Percentiles rank a stretch among this genome's conserved stretches.
Conservation (phyloP, 2,888 invertebrate species). For the Megaustenia siamemsis region DNA sequence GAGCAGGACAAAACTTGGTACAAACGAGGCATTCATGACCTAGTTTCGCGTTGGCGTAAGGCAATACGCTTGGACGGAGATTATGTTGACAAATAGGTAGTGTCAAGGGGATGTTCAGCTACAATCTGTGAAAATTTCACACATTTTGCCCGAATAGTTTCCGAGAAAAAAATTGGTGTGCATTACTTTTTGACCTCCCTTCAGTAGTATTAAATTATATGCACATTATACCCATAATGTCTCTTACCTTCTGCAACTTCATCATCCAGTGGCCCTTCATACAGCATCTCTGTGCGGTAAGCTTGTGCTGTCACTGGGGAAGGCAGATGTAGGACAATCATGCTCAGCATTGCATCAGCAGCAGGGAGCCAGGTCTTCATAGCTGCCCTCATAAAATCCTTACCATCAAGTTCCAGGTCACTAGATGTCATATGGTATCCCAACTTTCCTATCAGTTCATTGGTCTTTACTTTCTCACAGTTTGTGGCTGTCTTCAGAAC, state of each 20-base stretch:
- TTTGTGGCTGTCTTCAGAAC: slow-evolving; percentile 63
- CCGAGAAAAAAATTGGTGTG: too few relatives aligned
- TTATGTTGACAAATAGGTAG: too few relatives aligned
- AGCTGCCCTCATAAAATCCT: slow-evolving; percentile 94
- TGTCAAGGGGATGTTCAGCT: too few relatives aligned
- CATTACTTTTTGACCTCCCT: too few relatives aligned
- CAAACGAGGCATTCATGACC: too few relatives aligned
- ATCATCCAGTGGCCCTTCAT: slow-evolving; percentile 98
- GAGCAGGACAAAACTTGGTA: too few relatives aligned
- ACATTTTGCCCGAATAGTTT: too few relatives aligned
- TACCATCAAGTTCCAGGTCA: slow-evolving; percentile 96
- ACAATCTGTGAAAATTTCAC: too few relatives aligned
- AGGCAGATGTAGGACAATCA: slow-evolving; percentile 99
- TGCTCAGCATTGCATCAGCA: slow-evolving; percentile 99
- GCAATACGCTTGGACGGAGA: too few relatives aligned
- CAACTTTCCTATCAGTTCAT: slow-evolving; percentile 91
- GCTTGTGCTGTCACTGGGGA: slow-evolving; percentile 98
- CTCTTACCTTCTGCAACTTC: slow-evolving; percentile 91
- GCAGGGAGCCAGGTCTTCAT: slow-evolving; percentile 99
- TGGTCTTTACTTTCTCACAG: slow-evolving; percentile 87
- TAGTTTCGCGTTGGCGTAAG: too few relatives aligned
- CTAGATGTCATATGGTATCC: slow-evolving; percentile 94
- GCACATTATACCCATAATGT: too few relatives aligned
- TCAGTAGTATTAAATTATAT: too few relatives aligned
- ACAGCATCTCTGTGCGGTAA: slow-evolving; percentile 99